Evolutionary conservation across 2,113 vertebrate species (phyloP), one percentile per base, ranked within the genome.

Genomic region (Ictalurus punctatus): DNA sequence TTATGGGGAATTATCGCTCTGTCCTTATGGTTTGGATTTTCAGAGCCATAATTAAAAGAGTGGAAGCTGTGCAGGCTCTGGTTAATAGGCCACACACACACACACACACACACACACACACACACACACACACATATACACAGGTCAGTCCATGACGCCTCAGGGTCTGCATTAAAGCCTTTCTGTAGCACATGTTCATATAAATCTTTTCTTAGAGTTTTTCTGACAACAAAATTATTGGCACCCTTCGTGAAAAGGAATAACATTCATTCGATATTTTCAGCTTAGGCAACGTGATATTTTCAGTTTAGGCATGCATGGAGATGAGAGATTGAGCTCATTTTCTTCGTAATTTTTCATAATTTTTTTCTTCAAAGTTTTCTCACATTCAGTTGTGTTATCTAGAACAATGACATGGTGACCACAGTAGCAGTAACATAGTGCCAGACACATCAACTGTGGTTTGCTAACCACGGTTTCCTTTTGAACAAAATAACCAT

Each of bases 1-100:
- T 79, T 58, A 56, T 40, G 48, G 44, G 13, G 74, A 61, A 65
- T 65, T 85, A 89, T 85, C 44, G 5, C 58, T 69, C 59, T 56
- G 44, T 63, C 48, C 48, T 78, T 89, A 84, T 83, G 54, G 59
- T 84, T 65, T n/a, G 69, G 71, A 78, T 78, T 88, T 79, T 52
- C 87, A 67, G 16, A 84, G 52, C 40, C 40, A 37, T 67, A 30
- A 74, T 56, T 73, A 83, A 88, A 44, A 74, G 19, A 76, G 25
- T 37, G 23, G 37, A 69, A 61, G 13, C 27, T 78, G 83, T 79
- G 71, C 21, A 56, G 56, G 73, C 37, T 56, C 59, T 16, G n/a
- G 25, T 63, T 88, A 84, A 83, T 71, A 83, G 71, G 17, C 83
- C 40, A 44, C 34, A 84, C 82, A 88, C 69, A 54, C 44, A 14